Conservation (phyloP, 1,140 invertebrate genomes). For the Nasonia giraulti region DNA sequence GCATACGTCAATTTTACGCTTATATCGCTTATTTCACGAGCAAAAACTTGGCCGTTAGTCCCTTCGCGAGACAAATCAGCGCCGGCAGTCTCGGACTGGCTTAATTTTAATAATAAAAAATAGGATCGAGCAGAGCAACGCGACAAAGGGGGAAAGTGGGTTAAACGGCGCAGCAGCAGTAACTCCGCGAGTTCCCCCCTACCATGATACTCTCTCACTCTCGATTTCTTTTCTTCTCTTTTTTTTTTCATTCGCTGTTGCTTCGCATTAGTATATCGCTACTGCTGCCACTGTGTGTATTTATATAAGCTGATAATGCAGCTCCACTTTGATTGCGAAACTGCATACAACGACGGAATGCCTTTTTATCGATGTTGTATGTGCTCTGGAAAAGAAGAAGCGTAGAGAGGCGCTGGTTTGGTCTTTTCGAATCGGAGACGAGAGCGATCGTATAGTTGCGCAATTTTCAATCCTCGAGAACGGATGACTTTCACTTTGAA, state of each 20-base stretch:
- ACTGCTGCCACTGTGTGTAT: neutral
- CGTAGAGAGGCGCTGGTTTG: no score
- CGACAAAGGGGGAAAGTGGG: constrained; percentile 39
- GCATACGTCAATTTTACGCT: neutral
- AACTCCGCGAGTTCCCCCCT: neutral
- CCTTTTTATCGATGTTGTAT: neutral
- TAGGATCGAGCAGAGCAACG: neutral
- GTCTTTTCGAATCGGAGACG: no score
- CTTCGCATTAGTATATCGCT: no score
- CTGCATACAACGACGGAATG: constrained; percentile 5
- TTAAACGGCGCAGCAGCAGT: constrained; percentile 9
- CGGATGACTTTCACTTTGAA: constrained; percentile 16
- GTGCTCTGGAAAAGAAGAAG: neutral
- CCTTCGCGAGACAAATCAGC: no score
- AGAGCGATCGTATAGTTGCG: constrained; percentile 1
- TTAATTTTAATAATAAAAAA: neutral
- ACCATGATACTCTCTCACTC: neutral
- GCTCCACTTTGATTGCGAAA: constrained; percentile 36
- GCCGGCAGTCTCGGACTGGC: neutral
- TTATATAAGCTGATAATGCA: constrained; percentile 46
- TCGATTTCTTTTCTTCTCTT: neutral
- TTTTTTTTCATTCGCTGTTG: constrained; percentile 8
- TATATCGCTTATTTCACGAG: neutral
- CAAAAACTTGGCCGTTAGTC: no score
- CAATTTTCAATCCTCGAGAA: constrained; percentile 6